Evolutionary conservation across 2,797 vertebrate genomes (phyloP).

Genomic region (Nasua narica): DNA sequence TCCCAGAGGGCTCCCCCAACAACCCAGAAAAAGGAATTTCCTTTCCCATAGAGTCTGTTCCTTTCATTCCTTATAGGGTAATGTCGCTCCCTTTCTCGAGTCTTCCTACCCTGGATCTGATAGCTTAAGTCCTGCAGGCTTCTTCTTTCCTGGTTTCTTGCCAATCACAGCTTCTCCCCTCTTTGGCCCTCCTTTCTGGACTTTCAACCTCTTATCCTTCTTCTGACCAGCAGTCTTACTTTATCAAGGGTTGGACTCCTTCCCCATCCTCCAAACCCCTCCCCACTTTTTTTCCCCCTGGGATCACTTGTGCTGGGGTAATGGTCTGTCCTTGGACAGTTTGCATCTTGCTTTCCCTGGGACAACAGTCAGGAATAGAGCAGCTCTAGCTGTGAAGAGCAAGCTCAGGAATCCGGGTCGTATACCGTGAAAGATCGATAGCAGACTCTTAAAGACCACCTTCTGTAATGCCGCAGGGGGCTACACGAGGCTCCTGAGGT

Average conservation of each 20-base stretch:
- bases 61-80: constrained; percentile 49
- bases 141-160: background rate
- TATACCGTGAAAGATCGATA: background rate
- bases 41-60: constrained; percentile 29
- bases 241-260: background rate
- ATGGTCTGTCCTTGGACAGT: background rate
- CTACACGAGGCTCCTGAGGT: background rate
- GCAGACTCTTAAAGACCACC: background rate
- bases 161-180: background rate
- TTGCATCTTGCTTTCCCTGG: constrained; percentile 1
- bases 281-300: background rate
- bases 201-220: background rate
- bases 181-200: background rate
- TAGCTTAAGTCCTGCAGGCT: background rate
- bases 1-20: background rate
- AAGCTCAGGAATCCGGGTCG: background rate
- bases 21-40: constrained; percentile 37
- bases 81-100: background rate
- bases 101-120: background rate
- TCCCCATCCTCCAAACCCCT: background rate
- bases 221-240: background rate
- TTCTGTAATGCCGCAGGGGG: background rate
- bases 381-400: background rate
- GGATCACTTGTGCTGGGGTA: background rate
- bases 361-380: background rate